Percentiles rank a stretch among this genome's conserved stretches.
Conservation (phyloP, 2,888 invertebrate species). For the Anorthoa munda region DNA sequence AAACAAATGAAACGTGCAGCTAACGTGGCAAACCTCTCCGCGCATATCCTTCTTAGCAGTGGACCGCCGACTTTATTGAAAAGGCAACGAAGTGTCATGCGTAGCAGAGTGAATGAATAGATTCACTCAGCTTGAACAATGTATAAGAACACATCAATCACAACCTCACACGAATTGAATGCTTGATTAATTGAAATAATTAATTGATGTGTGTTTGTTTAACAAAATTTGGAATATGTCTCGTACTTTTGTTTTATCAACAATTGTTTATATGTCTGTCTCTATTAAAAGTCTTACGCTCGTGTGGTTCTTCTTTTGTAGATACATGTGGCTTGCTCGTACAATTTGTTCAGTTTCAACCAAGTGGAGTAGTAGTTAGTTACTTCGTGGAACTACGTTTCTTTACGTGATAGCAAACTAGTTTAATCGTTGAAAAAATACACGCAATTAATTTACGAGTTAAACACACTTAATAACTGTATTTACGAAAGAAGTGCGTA, state of each 20-base stretch:
- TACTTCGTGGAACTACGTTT: background rate
- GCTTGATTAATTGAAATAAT: conserved; percentile 16
- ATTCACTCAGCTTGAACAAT: conserved; percentile 14
- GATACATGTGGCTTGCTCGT: background rate
- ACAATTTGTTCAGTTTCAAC: background rate
- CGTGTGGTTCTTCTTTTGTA: background rate
- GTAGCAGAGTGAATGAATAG: background rate
- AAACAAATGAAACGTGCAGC: background rate
- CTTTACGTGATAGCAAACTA: background rate
- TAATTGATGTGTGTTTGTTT: conserved; percentile 4
- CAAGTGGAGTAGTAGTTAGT: background rate
- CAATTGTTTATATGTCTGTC: background rate
- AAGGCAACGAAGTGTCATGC: background rate
- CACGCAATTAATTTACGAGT: no score
- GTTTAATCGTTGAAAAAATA: no score
- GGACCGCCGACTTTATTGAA: background rate
- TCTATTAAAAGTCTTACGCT: background rate
- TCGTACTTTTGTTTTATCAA: background rate
- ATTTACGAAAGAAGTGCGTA: no score
- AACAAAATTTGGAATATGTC: conserved; percentile 1
- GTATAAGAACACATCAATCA: conserved; percentile 16
- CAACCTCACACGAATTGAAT: background rate
- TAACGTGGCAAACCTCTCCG: background rate
- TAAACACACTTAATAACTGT: no score
- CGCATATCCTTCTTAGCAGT: background rate